Evolutionary conservation across 2,888 invertebrate species (phyloP).

Genomic region (Hirtodrosophila confusa): DNA sequence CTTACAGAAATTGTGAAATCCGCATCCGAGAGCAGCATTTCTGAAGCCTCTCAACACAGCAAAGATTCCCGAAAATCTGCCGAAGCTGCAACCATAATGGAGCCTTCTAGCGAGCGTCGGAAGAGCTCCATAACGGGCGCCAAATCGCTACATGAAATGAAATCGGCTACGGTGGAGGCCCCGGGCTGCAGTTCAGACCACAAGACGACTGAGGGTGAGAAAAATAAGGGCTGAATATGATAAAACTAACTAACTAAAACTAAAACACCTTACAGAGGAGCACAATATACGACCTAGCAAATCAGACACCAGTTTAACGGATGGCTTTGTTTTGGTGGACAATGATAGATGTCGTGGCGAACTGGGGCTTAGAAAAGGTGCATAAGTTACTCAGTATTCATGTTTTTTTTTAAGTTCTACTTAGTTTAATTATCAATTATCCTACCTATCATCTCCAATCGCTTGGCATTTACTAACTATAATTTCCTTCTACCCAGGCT

Average conservation of each 20-base stretch:
- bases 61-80: slow-evolving; percentile 89
- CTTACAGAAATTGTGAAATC: slow-evolving; percentile 89
- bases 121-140: slow-evolving; percentile 83
- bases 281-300: slow-evolving; percentile 92
- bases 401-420: no score
- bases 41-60: slow-evolving; percentile 90
- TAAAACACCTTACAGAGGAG: no score
- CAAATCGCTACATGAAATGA: slow-evolving; percentile 84
- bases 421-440: no score
- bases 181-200: slow-evolving; percentile 63
- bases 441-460: neutral
- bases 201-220: slow-evolving; percentile 60
- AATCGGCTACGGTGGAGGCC: slow-evolving; percentile 83
- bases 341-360: slow-evolving; percentile 83
- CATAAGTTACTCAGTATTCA: neutral
- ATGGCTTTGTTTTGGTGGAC: slow-evolving; percentile 93
- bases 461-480: slow-evolving; percentile 13
- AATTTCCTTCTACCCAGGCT: slow-evolving; percentile 85
- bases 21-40: slow-evolving; percentile 94
- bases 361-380: slow-evolving; percentile 83
- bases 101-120: slow-evolving; percentile 62
- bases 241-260: no score
- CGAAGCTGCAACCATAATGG: slow-evolving; percentile 84
- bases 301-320: slow-evolving; percentile 95
- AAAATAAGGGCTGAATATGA: neutral